phyloP scores from a whole-genome alignment of 2,888 invertebrate species.

The Tridacna gigas region DNA sequence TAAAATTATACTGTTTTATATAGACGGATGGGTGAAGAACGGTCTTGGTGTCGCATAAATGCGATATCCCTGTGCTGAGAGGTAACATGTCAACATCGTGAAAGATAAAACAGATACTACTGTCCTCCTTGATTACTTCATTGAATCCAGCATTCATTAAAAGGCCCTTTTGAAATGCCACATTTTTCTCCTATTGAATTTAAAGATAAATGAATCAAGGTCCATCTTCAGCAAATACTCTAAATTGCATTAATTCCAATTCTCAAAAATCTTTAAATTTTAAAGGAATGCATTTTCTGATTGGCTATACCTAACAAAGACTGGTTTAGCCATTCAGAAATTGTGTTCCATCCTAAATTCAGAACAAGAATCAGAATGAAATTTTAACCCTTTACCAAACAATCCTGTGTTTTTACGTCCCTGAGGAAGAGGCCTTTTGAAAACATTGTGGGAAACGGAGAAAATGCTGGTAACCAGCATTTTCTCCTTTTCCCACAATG shows the following conservation, averaged over 20 bases:
- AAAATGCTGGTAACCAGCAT: background rate
- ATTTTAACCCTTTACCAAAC: background rate
- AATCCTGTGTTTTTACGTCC: background rate
- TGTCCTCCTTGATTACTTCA: background rate
- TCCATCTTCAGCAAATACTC: background rate
- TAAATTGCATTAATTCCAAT: background rate
- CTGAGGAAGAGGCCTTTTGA: background rate
- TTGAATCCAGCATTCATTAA: slow-evolving; percentile 15
- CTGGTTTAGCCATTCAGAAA: background rate
- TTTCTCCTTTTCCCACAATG: background rate
- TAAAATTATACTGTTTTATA: slow-evolving; percentile 22
- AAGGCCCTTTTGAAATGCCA: slow-evolving; percentile 7
- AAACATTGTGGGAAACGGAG: background rate
- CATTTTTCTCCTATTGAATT: slow-evolving; percentile 4
- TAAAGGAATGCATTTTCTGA: no score
- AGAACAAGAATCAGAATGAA: background rate
- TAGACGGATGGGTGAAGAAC: slow-evolving; percentile 16
- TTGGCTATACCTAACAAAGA: no score
- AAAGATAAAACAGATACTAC: background rate
- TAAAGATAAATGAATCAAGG: background rate
- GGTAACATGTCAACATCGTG: slow-evolving; percentile 24
- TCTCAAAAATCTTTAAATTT: background rate
- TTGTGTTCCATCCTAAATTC: background rate
- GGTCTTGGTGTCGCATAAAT: slow-evolving; percentile 9
- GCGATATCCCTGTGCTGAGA: background rate